phyloP scores from a whole-genome alignment of 1,140 invertebrate genomes.

The Hycleus cichorii region DNA sequence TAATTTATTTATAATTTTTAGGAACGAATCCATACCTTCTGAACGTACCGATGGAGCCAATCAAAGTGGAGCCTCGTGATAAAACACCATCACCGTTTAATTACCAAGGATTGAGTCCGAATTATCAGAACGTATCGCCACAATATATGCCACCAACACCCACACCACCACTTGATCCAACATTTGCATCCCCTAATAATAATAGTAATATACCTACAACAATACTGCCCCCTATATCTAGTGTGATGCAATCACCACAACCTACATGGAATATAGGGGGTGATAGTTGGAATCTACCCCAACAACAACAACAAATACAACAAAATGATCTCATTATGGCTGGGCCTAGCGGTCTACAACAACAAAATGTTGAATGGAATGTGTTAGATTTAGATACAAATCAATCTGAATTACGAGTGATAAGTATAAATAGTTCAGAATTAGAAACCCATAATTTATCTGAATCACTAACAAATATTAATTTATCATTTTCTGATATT shows the following conservation, averaged over 20 bases:
- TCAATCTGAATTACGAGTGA: conserved; percentile 37
- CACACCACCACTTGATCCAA: not conserved
- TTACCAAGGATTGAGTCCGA: conserved; percentile 11
- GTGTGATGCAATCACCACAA: too few species aligned
- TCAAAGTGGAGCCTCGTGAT: conserved; percentile 36
- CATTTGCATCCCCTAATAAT: too few species aligned
- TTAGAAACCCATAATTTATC: conserved; percentile 28
- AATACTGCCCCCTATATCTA: too few species aligned
- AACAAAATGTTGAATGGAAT: conserved; percentile 11
- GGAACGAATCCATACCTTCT: conserved; percentile 5
- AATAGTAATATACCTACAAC: too few species aligned
- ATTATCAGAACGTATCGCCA: conserved; percentile 15
- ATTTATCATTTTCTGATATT: conserved; percentile 26
- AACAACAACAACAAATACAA: too few species aligned
- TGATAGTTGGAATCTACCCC: too few species aligned
- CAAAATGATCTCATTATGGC: too few species aligned
- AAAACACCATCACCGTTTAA: conserved; percentile 16
- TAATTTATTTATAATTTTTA: not conserved
- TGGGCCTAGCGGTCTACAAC: too few species aligned
- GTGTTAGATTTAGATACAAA: conserved; percentile 40
- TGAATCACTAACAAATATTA: conserved; percentile 27
- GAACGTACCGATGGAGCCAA: conserved; percentile 20
- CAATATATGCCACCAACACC: conserved; percentile 11
- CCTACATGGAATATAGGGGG: too few species aligned
- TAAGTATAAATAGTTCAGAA: conserved; percentile 41